phyloP scores from a whole-genome alignment of 2,888 invertebrate species.

The Diogma glabrata region DNA sequence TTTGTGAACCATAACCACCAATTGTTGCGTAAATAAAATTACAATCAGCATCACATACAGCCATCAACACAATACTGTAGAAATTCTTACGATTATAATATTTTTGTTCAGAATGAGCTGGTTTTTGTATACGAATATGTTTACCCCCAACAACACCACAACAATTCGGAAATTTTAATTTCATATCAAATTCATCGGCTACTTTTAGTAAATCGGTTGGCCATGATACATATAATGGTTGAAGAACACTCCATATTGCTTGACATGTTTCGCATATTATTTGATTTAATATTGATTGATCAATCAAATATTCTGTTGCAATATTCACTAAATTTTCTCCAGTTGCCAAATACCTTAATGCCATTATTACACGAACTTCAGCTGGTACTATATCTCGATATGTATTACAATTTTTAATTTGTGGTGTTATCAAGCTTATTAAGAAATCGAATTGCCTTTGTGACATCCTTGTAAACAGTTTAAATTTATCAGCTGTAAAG shows the following conservation, averaged over 20 bases:
- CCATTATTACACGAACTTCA: constrained; percentile 1
- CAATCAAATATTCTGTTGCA: constrained; percentile 12
- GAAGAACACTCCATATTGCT: constrained; percentile 19
- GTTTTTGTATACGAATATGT: constrained; percentile 19
- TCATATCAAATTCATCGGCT: constrained; percentile 20
- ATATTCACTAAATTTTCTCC: constrained; percentile 1
- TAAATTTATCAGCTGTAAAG: constrained; percentile 7
- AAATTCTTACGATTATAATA: constrained; percentile 22
- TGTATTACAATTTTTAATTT: constrained; percentile 8
- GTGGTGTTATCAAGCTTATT: constrained; percentile 5
- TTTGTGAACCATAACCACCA: constrained; percentile 18
- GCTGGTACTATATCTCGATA: constrained; percentile 5
- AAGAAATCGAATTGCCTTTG: constrained; percentile 7
- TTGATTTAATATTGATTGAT: constrained; percentile 18
- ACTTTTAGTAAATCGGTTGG: constrained; percentile 18
- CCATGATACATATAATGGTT: constrained; percentile 16
- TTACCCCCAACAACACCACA: constrained; percentile 22
- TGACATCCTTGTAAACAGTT: constrained; percentile 5
- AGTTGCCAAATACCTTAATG: constrained; percentile 4
- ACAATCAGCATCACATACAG: constrained; percentile 20
- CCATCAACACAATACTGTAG: constrained; percentile 21
- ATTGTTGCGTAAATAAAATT: constrained; percentile 21
- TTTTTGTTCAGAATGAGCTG: constrained; percentile 20
- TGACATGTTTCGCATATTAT: constrained; percentile 18
- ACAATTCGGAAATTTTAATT: constrained; percentile 23